A percentile compares a stretch with the other conserved stretches of the same genome.
These are phyloP conservation scores for Nycteola revayana DNA, from an alignment of 2,888 invertebrate species.

Conservation along the genomic window DNA sequence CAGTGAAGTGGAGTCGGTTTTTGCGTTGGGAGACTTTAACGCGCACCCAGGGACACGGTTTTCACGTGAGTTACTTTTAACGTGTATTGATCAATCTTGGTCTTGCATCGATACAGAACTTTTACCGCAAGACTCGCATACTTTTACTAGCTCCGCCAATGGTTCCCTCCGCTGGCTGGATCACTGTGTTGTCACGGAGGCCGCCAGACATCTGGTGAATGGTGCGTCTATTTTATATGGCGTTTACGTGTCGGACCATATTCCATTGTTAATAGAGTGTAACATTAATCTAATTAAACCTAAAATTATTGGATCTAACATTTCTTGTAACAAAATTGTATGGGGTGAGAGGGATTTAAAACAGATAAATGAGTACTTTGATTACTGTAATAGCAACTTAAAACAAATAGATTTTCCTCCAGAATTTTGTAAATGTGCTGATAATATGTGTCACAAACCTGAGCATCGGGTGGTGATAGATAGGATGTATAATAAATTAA, in stretches of 20 bases:
- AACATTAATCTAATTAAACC: constrained; percentile 4
- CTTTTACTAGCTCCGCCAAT: constrained; percentile 8
- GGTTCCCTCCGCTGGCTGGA: constrained; percentile 15
- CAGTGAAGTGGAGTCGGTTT: constrained; percentile 11
- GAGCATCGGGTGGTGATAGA: constrained; percentile 1
- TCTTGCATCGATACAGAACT: constrained; percentile 4
- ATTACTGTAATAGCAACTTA: not conserved
- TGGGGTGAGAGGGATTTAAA: constrained; percentile 3
- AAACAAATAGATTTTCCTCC: constrained; percentile 2
- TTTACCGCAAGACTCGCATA: constrained; percentile 3
- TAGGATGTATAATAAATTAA: constrained; percentile 2
- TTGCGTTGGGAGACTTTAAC: constrained; percentile 11
- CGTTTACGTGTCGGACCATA: constrained; percentile 4
- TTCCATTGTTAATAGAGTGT: constrained; percentile 12
- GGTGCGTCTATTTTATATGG: constrained; percentile 7
- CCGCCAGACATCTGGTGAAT: constrained; percentile 10
- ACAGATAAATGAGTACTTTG: constrained; percentile 1
- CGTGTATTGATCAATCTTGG: constrained; percentile 5
- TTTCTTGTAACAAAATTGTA: not conserved
- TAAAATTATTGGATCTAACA: not conserved
- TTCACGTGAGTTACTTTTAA: constrained; percentile 4
- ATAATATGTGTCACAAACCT: constrained; percentile 2
- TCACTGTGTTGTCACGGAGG: constrained; percentile 14
- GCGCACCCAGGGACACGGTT: constrained; percentile 9
- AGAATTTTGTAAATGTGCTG: constrained; percentile 3